A percentile compares a stretch with the other conserved stretches of the same genome.
Conservation (phyloP, 2,888 invertebrate genomes). For the Leucophora obtusa region DNA sequence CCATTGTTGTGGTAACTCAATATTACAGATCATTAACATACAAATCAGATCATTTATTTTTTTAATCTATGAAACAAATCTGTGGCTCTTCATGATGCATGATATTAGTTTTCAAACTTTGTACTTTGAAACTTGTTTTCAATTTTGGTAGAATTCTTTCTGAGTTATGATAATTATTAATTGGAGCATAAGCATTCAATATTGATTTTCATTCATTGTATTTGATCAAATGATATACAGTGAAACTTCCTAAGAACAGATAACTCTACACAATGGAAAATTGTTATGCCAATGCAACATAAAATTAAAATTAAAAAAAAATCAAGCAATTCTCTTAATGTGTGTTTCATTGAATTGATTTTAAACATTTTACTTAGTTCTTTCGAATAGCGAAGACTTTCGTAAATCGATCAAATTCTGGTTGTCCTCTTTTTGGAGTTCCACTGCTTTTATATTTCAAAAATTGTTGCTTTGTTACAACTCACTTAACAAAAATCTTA, state of each 20-base stretch:
- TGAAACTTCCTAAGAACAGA: too few species aligned
- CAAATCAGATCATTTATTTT: not conserved
- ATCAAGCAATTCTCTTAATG: too few species aligned
- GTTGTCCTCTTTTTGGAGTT: too few species aligned
- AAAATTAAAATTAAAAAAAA: too few species aligned
- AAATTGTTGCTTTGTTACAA: constrained; percentile 3
- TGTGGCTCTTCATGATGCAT: not conserved
- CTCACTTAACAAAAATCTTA: not conserved
- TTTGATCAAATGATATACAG: not conserved
- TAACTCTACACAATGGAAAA: too few species aligned
- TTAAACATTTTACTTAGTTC: too few species aligned
- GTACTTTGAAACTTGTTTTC: not conserved
- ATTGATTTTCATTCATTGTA: not conserved
- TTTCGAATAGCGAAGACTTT: too few species aligned
- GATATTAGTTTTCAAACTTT: not conserved
- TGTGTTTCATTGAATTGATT: too few species aligned
- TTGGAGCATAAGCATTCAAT: not conserved
- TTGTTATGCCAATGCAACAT: too few species aligned
- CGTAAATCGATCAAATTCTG: too few species aligned
- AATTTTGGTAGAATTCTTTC: not conserved
- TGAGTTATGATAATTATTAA: not conserved
- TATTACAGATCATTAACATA: constrained; percentile 5
- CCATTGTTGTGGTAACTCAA: not conserved
- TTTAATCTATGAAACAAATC: constrained; percentile 6
- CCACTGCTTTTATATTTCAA: not conserved